These are phyloP conservation scores for Spatula versicolor DNA, from an alignment of 2,797 vertebrate genomes.

Conservation along the genomic window DNA sequence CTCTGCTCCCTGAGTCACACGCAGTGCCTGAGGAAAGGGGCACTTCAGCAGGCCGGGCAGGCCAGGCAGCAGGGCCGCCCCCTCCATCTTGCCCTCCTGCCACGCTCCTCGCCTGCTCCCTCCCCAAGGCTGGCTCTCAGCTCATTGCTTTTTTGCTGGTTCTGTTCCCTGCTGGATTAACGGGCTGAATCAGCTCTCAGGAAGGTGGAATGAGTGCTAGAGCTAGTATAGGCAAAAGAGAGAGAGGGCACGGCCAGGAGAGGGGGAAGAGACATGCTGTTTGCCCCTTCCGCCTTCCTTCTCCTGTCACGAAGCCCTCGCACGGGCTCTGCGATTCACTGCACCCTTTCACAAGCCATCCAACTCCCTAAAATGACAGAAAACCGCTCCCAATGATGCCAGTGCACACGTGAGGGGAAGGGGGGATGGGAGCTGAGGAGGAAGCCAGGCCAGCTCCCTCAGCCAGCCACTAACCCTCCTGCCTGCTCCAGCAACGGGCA, in stretches of 20 bases:
- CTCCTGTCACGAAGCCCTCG: not conserved
- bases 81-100: not conserved
- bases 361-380: not conserved
- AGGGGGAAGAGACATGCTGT: not conserved
- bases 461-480: not conserved
- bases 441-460: not conserved
- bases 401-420: not conserved
- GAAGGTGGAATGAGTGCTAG: not conserved
- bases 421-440: not conserved
- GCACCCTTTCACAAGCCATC: not conserved
- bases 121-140: conserved; percentile 24
- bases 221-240: not conserved
- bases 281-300: not conserved
- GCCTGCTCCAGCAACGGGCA: not conserved
- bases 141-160: not conserved
- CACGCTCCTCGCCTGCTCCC: not conserved
- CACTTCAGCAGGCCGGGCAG: not conserved
- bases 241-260: not conserved
- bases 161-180: not conserved
- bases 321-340: not conserved
- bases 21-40: not conserved
- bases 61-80: not conserved
- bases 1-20: not conserved
- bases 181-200: conserved; percentile 11
- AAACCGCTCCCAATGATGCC: not conserved